Evolutionary conservation across 2,888 invertebrate species (phyloP).

Genomic region (Hemicrepidius hirtus): DNA sequence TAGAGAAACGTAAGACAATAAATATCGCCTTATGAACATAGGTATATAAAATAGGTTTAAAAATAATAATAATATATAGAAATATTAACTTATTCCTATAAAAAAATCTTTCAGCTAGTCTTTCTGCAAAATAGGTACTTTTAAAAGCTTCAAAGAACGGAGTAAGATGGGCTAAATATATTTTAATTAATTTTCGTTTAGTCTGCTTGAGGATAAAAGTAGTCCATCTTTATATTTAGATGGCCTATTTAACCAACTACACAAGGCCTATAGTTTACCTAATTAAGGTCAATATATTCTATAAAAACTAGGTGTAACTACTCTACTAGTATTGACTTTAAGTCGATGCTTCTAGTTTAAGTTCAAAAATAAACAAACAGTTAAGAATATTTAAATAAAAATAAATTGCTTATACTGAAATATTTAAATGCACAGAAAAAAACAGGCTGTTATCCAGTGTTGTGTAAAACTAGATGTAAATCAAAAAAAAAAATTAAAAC

Average conservation of each 20-base stretch:
- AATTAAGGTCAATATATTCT: neutral
- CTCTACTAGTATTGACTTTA: neutral
- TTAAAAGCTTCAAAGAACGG: neutral
- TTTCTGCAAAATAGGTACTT: conserved; percentile 17
- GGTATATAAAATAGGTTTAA: conserved; percentile 39
- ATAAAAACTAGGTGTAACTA: conserved; percentile 1
- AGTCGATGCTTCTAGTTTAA: neutral
- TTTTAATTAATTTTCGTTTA: too few relatives aligned
- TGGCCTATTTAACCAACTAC: neutral
- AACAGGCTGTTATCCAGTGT: conserved; percentile 12
- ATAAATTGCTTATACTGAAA: conserved; percentile 8
- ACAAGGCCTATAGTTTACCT: conserved; percentile 15
- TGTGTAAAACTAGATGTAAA: conserved; percentile 7
- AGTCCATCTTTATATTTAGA: neutral
- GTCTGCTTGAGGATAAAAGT: too few relatives aligned
- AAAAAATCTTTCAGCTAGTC: conserved; percentile 29
- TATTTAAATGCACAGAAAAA: neutral
- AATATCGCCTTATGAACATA: conserved; percentile 63
- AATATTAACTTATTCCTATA: conserved; percentile 27
- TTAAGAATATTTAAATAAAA: neutral
- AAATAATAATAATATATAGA: conserved; percentile 31
- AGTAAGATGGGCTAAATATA: too few relatives aligned
- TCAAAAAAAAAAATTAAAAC: neutral
- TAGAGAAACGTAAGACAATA: conserved; percentile 69
- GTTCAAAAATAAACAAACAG: neutral